A percentile compares a stretch with the other conserved stretches of the same genome.
Evolutionary conservation across 2,113 vertebrate genomes (phyloP).

Genomic region (Rhinopomastus cyanomelas): DNA sequence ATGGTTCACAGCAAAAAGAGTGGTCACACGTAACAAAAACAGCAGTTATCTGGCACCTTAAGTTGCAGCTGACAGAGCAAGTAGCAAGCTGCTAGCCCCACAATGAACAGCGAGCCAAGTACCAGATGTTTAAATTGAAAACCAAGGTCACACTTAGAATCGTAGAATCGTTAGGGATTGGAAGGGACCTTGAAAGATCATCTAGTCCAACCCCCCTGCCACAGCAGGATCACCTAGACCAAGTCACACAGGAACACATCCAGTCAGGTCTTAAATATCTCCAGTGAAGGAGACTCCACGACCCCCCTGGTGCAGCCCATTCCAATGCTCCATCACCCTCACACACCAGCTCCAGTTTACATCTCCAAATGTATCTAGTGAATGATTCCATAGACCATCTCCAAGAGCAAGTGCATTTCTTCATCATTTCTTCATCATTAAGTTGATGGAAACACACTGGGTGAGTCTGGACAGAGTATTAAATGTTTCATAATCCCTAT

Average conservation of each 20-base stretch:
- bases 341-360: not conserved
- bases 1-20: not conserved
- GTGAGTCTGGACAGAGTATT: not conserved
- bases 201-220: too few relatives aligned
- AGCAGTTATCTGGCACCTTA: too few relatives aligned
- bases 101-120: not conserved
- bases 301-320: too few relatives aligned
- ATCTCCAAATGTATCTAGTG: not conserved
- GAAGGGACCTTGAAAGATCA: too few relatives aligned
- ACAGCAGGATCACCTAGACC: too few relatives aligned
- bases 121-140: not conserved
- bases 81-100: not conserved
- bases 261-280: too few relatives aligned
- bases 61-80: not conserved
- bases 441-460: not conserved
- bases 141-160: not conserved
- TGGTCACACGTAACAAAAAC: not conserved
- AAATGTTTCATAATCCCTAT: slow-evolving; percentile 26
- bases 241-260: too few relatives aligned
- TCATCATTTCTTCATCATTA: not conserved
- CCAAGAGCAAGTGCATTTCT: not conserved
- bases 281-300: too few relatives aligned
- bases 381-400: not conserved
- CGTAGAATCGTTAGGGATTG: too few relatives aligned
- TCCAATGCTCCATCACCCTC: too few relatives aligned